Base-by-base conservation (phyloP, 2,113 vertebrate species). In the Mobula birostris region DNA sequence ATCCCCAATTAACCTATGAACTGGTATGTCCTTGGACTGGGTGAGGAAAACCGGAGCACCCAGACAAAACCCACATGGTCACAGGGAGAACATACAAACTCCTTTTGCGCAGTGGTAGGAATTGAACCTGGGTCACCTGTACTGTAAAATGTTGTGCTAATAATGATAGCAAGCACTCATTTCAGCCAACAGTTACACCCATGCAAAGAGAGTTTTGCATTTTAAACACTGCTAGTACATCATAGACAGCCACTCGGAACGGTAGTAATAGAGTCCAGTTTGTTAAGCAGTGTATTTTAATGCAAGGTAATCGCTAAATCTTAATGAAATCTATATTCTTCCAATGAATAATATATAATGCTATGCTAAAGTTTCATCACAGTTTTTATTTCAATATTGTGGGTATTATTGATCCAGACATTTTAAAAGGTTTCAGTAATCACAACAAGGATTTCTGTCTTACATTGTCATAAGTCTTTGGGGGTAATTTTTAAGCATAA, bases 321-420 rank as follows among this genome's bases (percentile, higher is more conserved):
- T 93, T 93, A 93, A 74, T 76, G 70, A 48, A 56, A 32, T 70
- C 36, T 48, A 29, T 93, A 74, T 56, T 32, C 36, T 72, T 72
- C 91, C 48, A 66, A 29, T 93, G 68, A 56, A 74, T 74, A 56
- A 93, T 74, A 74, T 74, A 93, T 93, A 48, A 27, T 48, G 68
- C 32, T 56, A 48, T 70, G 48, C 68, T 76, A 76, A 74, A 9
- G 14, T 93, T 1, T 12, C 29, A 19, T 24, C 70, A 2, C 63
- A 1, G 40, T 4, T 74, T 93, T 93, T 74, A 93, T 93, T 93
- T 32, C 70, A 56, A 93, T 74, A 93, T 74, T 74, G 74, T 93
- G 74, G 48, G 24, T 74, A 93, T 93, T 93, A 93, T 76, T 93
- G 91, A 93, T 93, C 91, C 32, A 74, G 36, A 1, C 36, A 56